Evolutionary conservation across 2,797 vertebrate species (phyloP), one percentile per base, ranked within the genome.

Genomic region (Mionectes olivaceus): DNA sequence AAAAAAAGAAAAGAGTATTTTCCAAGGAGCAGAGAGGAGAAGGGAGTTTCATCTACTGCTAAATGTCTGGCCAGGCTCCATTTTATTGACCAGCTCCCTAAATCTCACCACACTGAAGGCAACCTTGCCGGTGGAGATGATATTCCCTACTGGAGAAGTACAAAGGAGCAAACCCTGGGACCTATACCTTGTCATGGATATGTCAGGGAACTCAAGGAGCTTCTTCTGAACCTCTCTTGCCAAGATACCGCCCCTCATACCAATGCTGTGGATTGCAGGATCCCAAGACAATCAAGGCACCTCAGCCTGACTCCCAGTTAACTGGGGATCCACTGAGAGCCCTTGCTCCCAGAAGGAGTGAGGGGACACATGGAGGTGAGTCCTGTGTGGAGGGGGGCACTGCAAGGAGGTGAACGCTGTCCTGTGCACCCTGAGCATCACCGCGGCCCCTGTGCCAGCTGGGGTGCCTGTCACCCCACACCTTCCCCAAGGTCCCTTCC

Each of bases 11-110:
- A 33, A 41, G 11, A 80, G 27, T 17, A 8, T 52, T 95, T 94
- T 89, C 75, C 16, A 4, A 61, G 64, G 92, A 93, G 79, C 50
- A 55, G 59, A 53, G 46, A 59, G 55, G 30, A 77, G 74, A 50
- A 80, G 18, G 24, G 63, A 76, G 37, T 43, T 96, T 70, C 68
- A 69, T 49, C 50, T 32, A 8, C 37, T 55, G 55, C 64, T 44
- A 32, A 47, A 28, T 0, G 1, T 12, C 53, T 82, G 93, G 79
- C 44, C 69, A 57, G 47, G 68, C 71, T 95, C 67, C 47, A 25
- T 89, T 71, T 85, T 53, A 64, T 52, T 1, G 5, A 78, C 23
- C 35, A 46, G 56, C 41, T 92, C 41, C 83, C 76, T 35, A 64
- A 61, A 79, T 39, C 68, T 41, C 43, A 10, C 7, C 2, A 14